Conservation (phyloP, 2,113 vertebrate genomes). For the Austrofundulus limnaeus region DNA sequence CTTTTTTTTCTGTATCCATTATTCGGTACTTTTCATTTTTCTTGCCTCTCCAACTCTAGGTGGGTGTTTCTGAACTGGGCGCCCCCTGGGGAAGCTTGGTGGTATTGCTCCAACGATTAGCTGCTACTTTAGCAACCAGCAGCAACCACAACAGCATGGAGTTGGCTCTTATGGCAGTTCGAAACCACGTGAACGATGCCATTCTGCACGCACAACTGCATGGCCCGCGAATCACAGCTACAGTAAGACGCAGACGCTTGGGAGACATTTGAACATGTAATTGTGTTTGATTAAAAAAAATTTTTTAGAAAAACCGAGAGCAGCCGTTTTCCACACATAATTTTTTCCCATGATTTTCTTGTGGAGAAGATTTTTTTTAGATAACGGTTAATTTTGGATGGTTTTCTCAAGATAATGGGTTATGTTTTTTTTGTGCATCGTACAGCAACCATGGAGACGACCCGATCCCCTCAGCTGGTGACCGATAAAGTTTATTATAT, state of each 20-base stretch:
- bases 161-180: slow-evolving; percentile 77
- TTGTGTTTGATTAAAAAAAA: neutral
- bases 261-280: neutral
- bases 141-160: slow-evolving; percentile 86
- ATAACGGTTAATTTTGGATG: too few relatives aligned
- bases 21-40: neutral
- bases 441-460: too few relatives aligned
- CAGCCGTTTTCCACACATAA: too few relatives aligned
- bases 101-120: slow-evolving; percentile 81
- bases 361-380: too few relatives aligned
- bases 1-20: too few relatives aligned
- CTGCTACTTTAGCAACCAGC: slow-evolving; percentile 77
- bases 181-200: slow-evolving; percentile 85
- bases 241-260: slow-evolving; percentile 74
- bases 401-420: too few relatives aligned
- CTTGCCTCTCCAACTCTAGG: slow-evolving; percentile 30
- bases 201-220: slow-evolving; percentile 87
- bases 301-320: neutral
- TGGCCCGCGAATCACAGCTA: slow-evolving; percentile 84
- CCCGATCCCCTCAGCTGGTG: too few relatives aligned
- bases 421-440: too few relatives aligned
- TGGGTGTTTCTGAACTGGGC: slow-evolving; percentile 85
- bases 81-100: slow-evolving; percentile 84
- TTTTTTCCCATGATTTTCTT: too few relatives aligned
- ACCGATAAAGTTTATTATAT: too few relatives aligned